Evolutionary conservation across 2,888 invertebrate genomes (phyloP), one percentile per base, ranked within the genome.

Genomic region (Mythimna pallens): DNA sequence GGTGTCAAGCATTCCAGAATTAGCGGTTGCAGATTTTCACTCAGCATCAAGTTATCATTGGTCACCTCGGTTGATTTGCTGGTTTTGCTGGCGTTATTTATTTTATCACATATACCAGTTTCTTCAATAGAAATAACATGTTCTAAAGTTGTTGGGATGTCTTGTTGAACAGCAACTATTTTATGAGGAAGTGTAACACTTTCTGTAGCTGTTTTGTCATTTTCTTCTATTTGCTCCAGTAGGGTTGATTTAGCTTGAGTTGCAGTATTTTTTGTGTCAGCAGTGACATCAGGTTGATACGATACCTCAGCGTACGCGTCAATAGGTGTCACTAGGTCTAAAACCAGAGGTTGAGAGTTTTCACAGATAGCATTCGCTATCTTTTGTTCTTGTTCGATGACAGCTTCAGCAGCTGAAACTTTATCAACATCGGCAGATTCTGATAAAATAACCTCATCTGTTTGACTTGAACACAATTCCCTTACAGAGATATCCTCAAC

Each of bases 151-250:
- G 20, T 3, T 0, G 20, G 20, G 20, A 34, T 47, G 12, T 63
- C 62, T 65, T 73, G 52, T 55, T 65, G 52, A 14, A 67, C 34
- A 7, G 72, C 59, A 65, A 65, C 52, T 10, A 34, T 64, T 55
- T 20, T 43, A 12, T 61, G 22, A 1, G 9, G 20, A 30, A n/a
- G 25, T 36, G 68, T 61, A 10, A 78, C 12, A 1, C 14, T 65
- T 2, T 30, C 14, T 9, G 57, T 3, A 12, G 34, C 54, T 17
- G n/a, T 22, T 59, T 67, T 78, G 7, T 52, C 34, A 2, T 40
- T 59, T 57, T 67, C 64, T 61, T 73, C 67, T n/a, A 65, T 36
- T 57, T 65, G 61, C 6, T 73, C 67, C 17, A 58, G 8, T 47
- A 68, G 12, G 1, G 57, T 36, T 22, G 43, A 22, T 20, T 65